Evolutionary conservation across 1,140 invertebrate genomes (phyloP), one percentile per base, ranked within the genome.

Genomic region (Cherax destructor): DNA sequence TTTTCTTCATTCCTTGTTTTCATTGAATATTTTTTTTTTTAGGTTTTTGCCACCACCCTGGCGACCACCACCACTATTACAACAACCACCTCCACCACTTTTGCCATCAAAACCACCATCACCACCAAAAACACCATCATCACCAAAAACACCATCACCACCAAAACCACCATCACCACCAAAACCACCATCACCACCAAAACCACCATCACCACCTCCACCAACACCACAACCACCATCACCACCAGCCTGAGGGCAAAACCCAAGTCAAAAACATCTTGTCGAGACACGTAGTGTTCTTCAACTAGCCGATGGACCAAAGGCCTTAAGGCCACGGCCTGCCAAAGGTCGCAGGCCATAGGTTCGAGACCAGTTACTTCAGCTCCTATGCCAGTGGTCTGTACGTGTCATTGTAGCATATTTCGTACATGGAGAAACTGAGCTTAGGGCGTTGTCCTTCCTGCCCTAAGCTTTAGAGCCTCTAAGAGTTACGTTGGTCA

Each of bases 281-380:
- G 80, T 89, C 83, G 41, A 89, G 74, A 89, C 88, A 49, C 80
- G 41, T 52, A 52, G 80, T 89, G 88, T 89, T 89, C 88, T 89
- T 89, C 88, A 89, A 89, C 88, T 89, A 83, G 88, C 88, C 88
- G 88, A 89, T 89, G 88, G 88, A 81, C 88, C 88, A 89, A 89
- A 89, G 88, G 88, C 88, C 88, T 89, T 89, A 89, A 59, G 88
- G 69, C 30, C 88, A 83, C 72, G 50, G 21, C 65, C 24, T 21
- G 61, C 50, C 56, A 30, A 83, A 59, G 59, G 88, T 56, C 88
- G 50, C 11, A 89, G 49, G 47, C 88, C 88, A 89, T 80, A 52
- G 65, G 24, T 6, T 21, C 30, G 10, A 50, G 83, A 72, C 21
- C 49, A 52, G 74, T 74, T 30, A 49, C 41, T 52, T 74, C 7